phyloP scores from a whole-genome alignment of 2,797 vertebrate genomes.

The Arvicola amphibius region DNA sequence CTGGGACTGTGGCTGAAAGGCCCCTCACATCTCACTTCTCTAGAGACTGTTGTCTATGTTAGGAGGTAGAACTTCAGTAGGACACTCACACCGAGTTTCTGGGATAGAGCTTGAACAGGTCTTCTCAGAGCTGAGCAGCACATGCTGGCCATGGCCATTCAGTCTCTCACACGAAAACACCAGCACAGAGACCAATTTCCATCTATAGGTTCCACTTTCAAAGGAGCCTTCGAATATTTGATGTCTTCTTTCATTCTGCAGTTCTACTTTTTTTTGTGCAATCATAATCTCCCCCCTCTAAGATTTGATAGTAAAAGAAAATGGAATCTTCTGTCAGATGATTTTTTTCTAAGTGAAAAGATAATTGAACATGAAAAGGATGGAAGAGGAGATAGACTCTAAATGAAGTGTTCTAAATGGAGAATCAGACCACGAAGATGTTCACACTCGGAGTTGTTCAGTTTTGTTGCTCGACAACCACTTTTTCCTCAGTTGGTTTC shows the following conservation, averaged over 20 bases:
- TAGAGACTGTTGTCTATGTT: not conserved
- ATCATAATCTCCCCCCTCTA: not conserved
- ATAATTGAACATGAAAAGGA: not conserved
- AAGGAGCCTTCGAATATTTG: conserved; percentile 31
- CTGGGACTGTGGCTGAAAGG: not conserved
- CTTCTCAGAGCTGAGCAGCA: conserved; percentile 71
- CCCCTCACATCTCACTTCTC: not conserved
- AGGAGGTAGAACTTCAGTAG: conserved; percentile 78
- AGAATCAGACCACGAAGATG: not conserved
- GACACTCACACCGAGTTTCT: conserved; percentile 75
- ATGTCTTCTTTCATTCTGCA: conserved; percentile 60
- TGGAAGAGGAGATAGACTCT: not conserved
- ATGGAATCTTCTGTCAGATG: not conserved
- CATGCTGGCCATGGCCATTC: conserved; percentile 40
- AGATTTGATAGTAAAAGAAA: not conserved
- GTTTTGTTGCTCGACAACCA: not conserved
- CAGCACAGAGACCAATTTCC: not conserved
- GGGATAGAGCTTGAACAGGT: conserved; percentile 73
- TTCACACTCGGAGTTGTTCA: not conserved
- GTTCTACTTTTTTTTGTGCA: conserved; percentile 65
- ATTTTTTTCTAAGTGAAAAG: conserved; percentile 21
- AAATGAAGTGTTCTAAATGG: not conserved
- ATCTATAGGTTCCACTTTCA: not conserved
- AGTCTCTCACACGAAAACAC: conserved; percentile 11
- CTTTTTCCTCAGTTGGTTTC: not conserved